Evolutionary conservation across 2,888 invertebrate species (phyloP).

Genomic region (Agapetus fuscipes): DNA sequence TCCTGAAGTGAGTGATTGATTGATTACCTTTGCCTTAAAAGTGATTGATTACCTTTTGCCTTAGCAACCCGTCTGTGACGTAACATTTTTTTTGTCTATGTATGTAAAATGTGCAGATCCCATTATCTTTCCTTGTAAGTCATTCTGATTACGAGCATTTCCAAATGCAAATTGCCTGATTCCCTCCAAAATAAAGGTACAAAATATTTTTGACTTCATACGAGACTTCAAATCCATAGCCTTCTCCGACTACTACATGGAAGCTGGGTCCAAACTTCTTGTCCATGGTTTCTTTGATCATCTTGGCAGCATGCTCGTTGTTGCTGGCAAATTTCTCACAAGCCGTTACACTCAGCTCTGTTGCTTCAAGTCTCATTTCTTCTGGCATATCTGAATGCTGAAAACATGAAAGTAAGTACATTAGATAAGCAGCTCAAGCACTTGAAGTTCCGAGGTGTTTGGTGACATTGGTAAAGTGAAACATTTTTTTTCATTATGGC

Average conservation of each 20-base stretch:
- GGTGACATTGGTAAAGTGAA: no score
- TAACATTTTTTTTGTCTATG: no score
- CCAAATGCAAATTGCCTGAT: constrained; percentile 81
- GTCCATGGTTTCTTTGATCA: constrained; percentile 93
- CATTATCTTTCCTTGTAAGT: no score
- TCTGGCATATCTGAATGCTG: constrained; percentile 91
- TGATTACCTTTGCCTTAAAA: no score
- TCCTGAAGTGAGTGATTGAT: no score
- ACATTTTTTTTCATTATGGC: no score
- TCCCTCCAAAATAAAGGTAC: constrained; percentile 87
- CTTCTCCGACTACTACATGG: constrained; percentile 94
- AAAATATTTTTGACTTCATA: constrained; percentile 82
- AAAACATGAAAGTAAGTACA: constrained; percentile 21
- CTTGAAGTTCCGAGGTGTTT: no score
- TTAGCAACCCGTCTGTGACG: no score
- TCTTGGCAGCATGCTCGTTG: constrained; percentile 82
- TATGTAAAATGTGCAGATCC: no score
- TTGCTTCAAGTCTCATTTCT: constrained; percentile 82
- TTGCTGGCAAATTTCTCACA: constrained; percentile 85
- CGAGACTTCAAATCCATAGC: constrained; percentile 87
- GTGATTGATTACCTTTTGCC: no score
- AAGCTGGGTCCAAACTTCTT: constrained; percentile 92
- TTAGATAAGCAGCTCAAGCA: no score
- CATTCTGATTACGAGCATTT: constrained; percentile 74
- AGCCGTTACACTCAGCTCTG: constrained; percentile 86